A percentile compares a stretch with the other conserved stretches of the same genome.
Evolutionary conservation across 2,888 invertebrate species (phyloP).

Genomic region (Dione vanillae): DNA sequence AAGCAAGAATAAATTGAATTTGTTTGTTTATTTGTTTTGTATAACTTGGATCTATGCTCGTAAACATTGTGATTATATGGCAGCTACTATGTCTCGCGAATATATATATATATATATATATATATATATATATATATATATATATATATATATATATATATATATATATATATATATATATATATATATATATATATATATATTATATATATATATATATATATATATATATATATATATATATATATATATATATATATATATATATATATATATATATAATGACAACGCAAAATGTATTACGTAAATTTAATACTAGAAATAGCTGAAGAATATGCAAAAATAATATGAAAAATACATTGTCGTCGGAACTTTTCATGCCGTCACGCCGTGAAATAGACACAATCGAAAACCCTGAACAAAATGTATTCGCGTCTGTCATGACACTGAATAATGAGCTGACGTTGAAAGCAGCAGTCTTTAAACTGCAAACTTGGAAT

Average conservation of each 20-base stretch:
- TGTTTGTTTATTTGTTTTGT: too few relatives aligned
- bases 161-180: not conserved
- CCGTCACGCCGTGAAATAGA: conserved; percentile 24
- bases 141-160: not conserved
- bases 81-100: too few relatives aligned
- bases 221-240: not conserved
- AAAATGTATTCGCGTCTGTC: conserved; percentile 31
- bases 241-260: not conserved
- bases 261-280: not conserved
- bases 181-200: too few relatives aligned
- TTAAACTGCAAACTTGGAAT: conserved; percentile 7
- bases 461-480: conserved; percentile 17
- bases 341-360: conserved; percentile 11
- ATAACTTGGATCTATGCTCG: too few relatives aligned
- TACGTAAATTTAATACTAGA: not conserved
- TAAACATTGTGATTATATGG: too few relatives aligned
- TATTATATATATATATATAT: too few relatives aligned
- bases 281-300: not conserved
- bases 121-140: not conserved
- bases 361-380: conserved; percentile 16
- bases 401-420: conserved; percentile 19
- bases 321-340: not conserved
- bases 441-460: conserved; percentile 32
- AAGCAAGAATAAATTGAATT: too few relatives aligned
- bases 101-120: not conserved